These are phyloP conservation scores for Sarcophaga bullata DNA, from an alignment of 1,140 invertebrate genomes.

Conservation along the genomic window DNA sequence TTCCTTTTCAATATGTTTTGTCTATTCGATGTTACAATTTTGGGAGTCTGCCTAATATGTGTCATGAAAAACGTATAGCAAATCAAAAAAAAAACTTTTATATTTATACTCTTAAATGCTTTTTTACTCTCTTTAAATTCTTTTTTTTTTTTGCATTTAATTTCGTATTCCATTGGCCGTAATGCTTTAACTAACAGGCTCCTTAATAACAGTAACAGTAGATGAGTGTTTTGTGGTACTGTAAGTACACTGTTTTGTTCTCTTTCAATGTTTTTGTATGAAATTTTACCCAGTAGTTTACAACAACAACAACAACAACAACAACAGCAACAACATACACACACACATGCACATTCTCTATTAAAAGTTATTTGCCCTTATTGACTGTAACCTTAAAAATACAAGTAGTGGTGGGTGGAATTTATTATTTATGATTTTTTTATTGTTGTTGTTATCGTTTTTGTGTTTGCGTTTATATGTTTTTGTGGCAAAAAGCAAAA, in stretches of 20 bases:
- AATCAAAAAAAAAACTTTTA: too few species aligned
- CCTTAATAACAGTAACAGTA: not conserved
- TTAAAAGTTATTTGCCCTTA: slow-evolving; percentile 37
- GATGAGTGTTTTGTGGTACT: not conserved
- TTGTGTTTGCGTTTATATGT: not conserved
- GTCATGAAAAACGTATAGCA: too few species aligned
- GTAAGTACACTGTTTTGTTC: not conserved
- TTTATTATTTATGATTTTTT: slow-evolving; percentile 32
- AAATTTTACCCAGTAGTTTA: not conserved
- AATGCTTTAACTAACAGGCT: too few species aligned
- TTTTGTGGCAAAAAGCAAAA: slow-evolving; percentile 6
- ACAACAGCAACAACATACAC: not conserved
- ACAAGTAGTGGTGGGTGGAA: slow-evolving; percentile 15
- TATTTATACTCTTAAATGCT: too few species aligned
- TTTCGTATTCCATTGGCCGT: too few species aligned
- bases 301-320: not conserved
- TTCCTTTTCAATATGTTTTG: too few species aligned
- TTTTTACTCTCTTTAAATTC: too few species aligned
- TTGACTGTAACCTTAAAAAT: slow-evolving; percentile 37
- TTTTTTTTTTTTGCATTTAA: too few species aligned
- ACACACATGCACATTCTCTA: not conserved
- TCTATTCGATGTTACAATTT: too few species aligned
- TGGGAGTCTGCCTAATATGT: too few species aligned
- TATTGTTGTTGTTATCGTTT: not conserved
- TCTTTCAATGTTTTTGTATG: not conserved